Evolutionary conservation across 2,888 invertebrate species (phyloP).

Genomic region (Drosophila affinis): DNA sequence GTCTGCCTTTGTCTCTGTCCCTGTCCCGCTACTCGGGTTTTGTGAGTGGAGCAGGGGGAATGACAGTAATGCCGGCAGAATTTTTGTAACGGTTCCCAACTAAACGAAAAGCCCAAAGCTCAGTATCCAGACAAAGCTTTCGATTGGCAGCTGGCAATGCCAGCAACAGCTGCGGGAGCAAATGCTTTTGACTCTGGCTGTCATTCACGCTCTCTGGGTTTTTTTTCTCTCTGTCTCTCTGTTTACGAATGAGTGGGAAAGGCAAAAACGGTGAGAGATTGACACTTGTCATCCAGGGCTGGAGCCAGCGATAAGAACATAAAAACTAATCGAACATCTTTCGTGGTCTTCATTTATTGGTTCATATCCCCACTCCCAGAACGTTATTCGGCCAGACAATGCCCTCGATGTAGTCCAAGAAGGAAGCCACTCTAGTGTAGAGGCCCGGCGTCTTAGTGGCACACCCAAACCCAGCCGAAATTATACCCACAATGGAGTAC

Average conservation of each 20-base stretch:
- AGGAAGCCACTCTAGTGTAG: constrained; percentile 80
- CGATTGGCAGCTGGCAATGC: not conserved
- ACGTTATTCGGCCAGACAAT: constrained; percentile 76
- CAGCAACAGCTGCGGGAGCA: not conserved
- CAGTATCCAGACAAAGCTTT: constrained; percentile 4
- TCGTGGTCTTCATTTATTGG: constrained; percentile 23
- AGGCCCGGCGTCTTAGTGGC: constrained; percentile 78
- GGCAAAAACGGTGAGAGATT: constrained; percentile 19
- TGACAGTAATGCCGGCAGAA: constrained; percentile 54
- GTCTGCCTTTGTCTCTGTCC: not conserved
- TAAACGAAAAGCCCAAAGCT: not conserved
- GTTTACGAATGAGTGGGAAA: constrained; percentile 33
- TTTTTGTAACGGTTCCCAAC: constrained; percentile 39
- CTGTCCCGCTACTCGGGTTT: not conserved
- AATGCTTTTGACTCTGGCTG: no score
- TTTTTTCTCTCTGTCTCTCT: constrained; percentile 3
- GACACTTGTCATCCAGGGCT: constrained; percentile 34
- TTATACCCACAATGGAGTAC: constrained; percentile 72
- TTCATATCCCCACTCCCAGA: not conserved
- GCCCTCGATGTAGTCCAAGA: constrained; percentile 80
- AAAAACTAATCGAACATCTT: not conserved
- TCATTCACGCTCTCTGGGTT: constrained; percentile 2
- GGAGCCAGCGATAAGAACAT: not conserved
- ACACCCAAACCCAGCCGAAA: constrained; percentile 80
- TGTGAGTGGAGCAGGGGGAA: not conserved